These are phyloP conservation scores for Boloria selene DNA, from an alignment of 2,888 invertebrate species.

Conservation along the genomic window DNA sequence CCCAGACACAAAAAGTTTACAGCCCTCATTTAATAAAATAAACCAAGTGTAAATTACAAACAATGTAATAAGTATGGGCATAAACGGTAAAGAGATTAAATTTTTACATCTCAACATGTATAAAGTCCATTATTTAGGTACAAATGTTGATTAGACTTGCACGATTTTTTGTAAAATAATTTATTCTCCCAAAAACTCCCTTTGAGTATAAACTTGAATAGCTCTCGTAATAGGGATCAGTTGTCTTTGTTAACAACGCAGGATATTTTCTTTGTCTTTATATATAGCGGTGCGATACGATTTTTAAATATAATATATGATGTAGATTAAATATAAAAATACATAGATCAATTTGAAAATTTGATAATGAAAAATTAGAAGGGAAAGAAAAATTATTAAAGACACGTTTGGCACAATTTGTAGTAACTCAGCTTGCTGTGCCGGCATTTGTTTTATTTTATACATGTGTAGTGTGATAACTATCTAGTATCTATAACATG, in stretches of 20 bases:
- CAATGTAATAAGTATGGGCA: slow-evolving; percentile 18
- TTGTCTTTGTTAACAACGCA: slow-evolving; percentile 43
- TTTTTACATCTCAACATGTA: slow-evolving; percentile 31
- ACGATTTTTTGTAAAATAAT: slow-evolving; percentile 39
- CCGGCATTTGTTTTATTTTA: no score
- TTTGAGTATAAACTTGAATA: slow-evolving; percentile 40
- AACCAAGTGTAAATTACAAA: not conserved
- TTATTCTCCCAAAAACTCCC: slow-evolving; percentile 37
- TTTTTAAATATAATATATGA: not conserved
- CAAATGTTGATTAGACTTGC: slow-evolving; percentile 38
- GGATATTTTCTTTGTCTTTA: slow-evolving; percentile 33
- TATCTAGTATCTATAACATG: no score
- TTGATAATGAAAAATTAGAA: no score
- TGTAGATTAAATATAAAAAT: no score
- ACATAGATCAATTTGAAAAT: no score
- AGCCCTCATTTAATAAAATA: not conserved
- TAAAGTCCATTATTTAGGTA: slow-evolving; percentile 32
- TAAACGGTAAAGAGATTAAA: slow-evolving; percentile 37
- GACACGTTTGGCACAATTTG: no score
- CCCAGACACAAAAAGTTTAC: not conserved
- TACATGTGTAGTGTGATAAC: no score
- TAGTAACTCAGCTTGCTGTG: no score
- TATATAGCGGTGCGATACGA: slow-evolving; percentile 20
- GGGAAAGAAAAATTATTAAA: no score
- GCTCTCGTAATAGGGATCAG: slow-evolving; percentile 42